These are phyloP conservation scores for Synergus gifuensis DNA, from an alignment of 2,888 invertebrate genomes.

Conservation along the genomic window DNA sequence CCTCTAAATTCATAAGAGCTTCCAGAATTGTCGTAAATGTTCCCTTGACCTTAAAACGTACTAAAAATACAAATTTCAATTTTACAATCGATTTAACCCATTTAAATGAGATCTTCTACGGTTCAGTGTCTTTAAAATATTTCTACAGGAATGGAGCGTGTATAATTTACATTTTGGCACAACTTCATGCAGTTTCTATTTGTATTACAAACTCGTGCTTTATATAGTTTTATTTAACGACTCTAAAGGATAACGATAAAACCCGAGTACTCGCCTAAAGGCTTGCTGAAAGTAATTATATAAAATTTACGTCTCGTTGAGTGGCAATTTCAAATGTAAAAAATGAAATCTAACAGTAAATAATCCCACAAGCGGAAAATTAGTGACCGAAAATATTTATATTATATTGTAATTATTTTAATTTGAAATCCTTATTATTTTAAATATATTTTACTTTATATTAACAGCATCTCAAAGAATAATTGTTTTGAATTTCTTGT, in stretches of 20 bases:
- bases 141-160: constrained; percentile 5
- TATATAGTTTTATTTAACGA: constrained; percentile 20
- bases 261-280: background rate
- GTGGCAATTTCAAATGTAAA: background rate
- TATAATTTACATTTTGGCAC: constrained; percentile 32
- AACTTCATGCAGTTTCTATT: constrained; percentile 24
- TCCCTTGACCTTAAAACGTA: background rate
- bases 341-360: background rate
- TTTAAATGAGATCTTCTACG: background rate
- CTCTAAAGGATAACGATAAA: background rate
- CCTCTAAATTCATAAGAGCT: too few relatives aligned
- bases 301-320: background rate
- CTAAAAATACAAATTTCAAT: background rate
- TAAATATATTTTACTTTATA: too few relatives aligned
- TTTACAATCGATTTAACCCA: background rate
- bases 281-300: background rate
- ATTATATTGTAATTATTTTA: too few relatives aligned
- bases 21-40: background rate
- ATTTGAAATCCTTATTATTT: background rate
- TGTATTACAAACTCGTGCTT: constrained; percentile 12
- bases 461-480: background rate
- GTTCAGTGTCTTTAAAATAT: constrained; percentile 10
- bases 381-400: background rate
- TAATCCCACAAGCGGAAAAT: background rate
- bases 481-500: background rate